Evolutionary conservation across 2,888 invertebrate genomes (phyloP), one percentile per base, ranked within the genome.

Genomic region (Caradrina kadenii): DNA sequence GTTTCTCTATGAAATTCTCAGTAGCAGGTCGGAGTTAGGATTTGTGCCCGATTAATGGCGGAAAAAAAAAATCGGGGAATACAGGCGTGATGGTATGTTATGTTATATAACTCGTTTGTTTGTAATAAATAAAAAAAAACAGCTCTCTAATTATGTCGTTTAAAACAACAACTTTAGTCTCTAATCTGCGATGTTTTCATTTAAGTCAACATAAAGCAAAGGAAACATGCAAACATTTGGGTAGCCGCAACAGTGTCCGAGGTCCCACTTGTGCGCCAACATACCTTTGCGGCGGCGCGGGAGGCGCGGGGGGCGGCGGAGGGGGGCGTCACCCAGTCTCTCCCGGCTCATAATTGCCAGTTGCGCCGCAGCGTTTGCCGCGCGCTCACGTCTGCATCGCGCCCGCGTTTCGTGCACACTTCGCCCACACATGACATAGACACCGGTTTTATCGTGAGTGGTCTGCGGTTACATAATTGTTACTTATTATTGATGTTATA

Each of bases 331-430:
- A 71, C 84, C 83, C 85, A 79, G 89, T 90, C 91, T 90, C 84
- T 76, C 72, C 67, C 80, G 75, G 72, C 74, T 77, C 62, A 13
- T 15, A 69, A 60, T 63, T 77, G 89, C 85, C 92, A 95, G 95
- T 95, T 92, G 93, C 94, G 95, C 91, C 91, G 92, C 93, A 92
- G 92, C 91, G 89, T 86, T 87, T 85, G 90, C 83, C 90, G 90
- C 88, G 91, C 81, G 86, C 87, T 84, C 84, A 89, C 90, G 92
- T 91, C 70, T 86, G 86, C 82, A 78, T 81, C 69, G 87, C 88
- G 88, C 84, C 61, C 88, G 88, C 86, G 89, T 77, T 67, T 49
- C 69, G 81, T 73, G 73, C 52, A 73, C 68, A 63, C 81, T 79
- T 86, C 87, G 83, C 85, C 84, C 87, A 89, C 90, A 91, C 87